phyloP scores from a whole-genome alignment of 1,140 invertebrate genomes.

The Pseudachorutes palmiensis region DNA sequence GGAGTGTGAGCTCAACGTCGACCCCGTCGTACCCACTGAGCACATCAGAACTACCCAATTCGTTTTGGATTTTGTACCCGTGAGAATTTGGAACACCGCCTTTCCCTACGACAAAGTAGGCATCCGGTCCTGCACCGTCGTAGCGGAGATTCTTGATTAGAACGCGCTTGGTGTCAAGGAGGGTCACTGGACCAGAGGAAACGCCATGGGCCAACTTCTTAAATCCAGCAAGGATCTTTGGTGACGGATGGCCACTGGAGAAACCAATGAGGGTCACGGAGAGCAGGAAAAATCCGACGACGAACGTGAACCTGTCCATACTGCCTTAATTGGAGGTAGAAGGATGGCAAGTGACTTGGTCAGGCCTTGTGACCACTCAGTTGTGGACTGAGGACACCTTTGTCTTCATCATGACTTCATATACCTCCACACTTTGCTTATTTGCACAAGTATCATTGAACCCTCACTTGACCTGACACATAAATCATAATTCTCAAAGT shows the following conservation, averaged over 20 bases:
- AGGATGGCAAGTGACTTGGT: too few relatives aligned
- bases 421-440: neutral
- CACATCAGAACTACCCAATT: slow-evolving; percentile 26
- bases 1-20: slow-evolving; percentile 29
- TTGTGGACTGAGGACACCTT: neutral
- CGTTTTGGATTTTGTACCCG: slow-evolving; percentile 29
- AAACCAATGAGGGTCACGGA: neutral
- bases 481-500: too few relatives aligned
- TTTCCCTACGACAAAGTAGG: slow-evolving; percentile 33
- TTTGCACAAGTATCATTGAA: neutral
- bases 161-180: slow-evolving; percentile 26
- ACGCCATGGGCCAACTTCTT: slow-evolving; percentile 30
- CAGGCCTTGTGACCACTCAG: too few relatives aligned
- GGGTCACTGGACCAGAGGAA: slow-evolving; percentile 21
- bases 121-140: slow-evolving; percentile 34
- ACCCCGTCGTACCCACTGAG: slow-evolving; percentile 24
- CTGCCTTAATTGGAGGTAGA: too few relatives aligned
- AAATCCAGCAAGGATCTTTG: slow-evolving; percentile 15
- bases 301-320: neutral
- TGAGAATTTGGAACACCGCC: slow-evolving; percentile 17
- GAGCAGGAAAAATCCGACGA: neutral
- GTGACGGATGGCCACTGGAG: slow-evolving; percentile 8
- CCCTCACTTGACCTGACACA: too few relatives aligned
- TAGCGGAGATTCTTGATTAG: slow-evolving; percentile 27
- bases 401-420: neutral